These are phyloP conservation scores for Ancistrus triradiatus DNA, from an alignment of 2,113 vertebrate genomes.

Conservation along the genomic window DNA sequence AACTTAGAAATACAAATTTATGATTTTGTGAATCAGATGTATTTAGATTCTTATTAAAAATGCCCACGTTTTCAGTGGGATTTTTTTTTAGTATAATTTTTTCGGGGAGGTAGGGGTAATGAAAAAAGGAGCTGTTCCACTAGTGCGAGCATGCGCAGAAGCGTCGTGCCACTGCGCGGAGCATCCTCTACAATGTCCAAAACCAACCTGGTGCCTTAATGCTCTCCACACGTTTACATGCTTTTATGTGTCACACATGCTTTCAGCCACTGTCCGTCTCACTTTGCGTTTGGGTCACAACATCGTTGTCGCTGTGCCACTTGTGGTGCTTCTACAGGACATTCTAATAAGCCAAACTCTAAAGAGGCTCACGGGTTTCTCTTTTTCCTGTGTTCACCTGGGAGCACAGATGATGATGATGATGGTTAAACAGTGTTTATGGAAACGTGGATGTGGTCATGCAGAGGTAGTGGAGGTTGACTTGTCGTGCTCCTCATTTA, in stretches of 20 bases:
- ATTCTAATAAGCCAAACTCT: slow-evolving; percentile 48
- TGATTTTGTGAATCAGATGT: slow-evolving; percentile 84
- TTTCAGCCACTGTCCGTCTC: slow-evolving; percentile 65
- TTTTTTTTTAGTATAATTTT: slow-evolving; percentile 54
- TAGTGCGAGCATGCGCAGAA: slow-evolving; percentile 54
- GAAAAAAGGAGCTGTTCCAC: slow-evolving; percentile 56
- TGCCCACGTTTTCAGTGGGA: slow-evolving; percentile 79
- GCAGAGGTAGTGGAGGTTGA: slow-evolving; percentile 51
- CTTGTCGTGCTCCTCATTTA: slow-evolving; percentile 50
- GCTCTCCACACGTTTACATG: slow-evolving; percentile 76
- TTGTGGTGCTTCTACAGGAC: slow-evolving; percentile 43
- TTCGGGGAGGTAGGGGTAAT: slow-evolving; percentile 31
- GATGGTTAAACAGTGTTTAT: slow-evolving; percentile 40
- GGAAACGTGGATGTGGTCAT: slow-evolving; percentile 48
- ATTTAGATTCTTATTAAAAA: slow-evolving; percentile 65
- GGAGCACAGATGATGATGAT: slow-evolving; percentile 9
- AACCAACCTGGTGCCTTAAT: slow-evolving; percentile 79
- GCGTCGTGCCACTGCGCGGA: slow-evolving; percentile 49
- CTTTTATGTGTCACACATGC: slow-evolving; percentile 66
- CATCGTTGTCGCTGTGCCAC: slow-evolving; percentile 32
- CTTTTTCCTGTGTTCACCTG: neutral
- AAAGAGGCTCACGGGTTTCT: slow-evolving; percentile 30
- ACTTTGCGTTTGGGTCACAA: slow-evolving; percentile 50
- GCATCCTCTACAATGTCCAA: slow-evolving; percentile 71
- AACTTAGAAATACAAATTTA: slow-evolving; percentile 75